These are phyloP conservation scores for Zele albiditarsus DNA, from an alignment of 2,888 invertebrate species.

Conservation along the genomic window DNA sequence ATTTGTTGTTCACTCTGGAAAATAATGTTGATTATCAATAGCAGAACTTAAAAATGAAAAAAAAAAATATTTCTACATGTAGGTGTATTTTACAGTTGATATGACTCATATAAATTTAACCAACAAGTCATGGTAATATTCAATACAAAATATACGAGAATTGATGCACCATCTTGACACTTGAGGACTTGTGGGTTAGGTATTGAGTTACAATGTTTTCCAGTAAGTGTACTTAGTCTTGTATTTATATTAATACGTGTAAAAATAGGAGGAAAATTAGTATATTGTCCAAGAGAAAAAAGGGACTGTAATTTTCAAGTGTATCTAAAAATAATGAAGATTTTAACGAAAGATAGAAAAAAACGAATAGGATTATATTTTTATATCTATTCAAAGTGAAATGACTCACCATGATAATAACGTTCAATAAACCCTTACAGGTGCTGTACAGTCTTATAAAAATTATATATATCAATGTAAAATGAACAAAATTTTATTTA, in stretches of 20 bases:
- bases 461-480: constrained; percentile 41
- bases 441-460: constrained; percentile 36
- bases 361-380: not conserved
- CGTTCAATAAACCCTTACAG: constrained; percentile 41
- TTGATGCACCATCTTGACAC: constrained; percentile 63
- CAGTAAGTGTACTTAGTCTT: constrained; percentile 32
- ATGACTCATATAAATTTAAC: constrained; percentile 36
- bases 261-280: constrained; percentile 14
- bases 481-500: constrained; percentile 26
- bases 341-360: not conserved
- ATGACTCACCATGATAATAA: constrained; percentile 60
- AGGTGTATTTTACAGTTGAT: constrained; percentile 28
- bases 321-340: constrained; percentile 14
- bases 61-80: not conserved
- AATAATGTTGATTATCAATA: not conserved
- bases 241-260: not conserved
- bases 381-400: constrained; percentile 33
- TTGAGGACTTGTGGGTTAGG: constrained; percentile 61
- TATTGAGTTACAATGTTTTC: constrained; percentile 46
- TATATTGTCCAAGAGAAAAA: not conserved
- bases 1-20: constrained; percentile 93
- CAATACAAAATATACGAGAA: constrained; percentile 26
- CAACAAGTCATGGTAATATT: constrained; percentile 24
- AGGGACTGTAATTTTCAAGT: not conserved
- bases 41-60: constrained; percentile 18